Evolutionary conservation across 2,888 invertebrate genomes (phyloP), one percentile per base, ranked within the genome.

Genomic region (Leptinotarsa haldemani): DNA sequence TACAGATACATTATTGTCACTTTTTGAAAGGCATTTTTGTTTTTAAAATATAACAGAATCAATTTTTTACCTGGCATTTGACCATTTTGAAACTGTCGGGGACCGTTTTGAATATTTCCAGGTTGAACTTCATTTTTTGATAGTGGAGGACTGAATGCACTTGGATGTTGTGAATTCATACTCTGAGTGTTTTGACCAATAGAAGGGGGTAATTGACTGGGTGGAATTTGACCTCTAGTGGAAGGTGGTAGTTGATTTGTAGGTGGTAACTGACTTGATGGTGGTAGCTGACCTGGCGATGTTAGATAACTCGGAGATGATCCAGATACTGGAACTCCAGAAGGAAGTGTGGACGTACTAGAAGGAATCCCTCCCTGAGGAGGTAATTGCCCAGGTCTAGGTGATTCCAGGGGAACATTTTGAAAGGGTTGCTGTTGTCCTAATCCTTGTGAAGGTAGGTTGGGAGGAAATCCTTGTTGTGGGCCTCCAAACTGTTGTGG

Each of bases 401-500:
- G 65, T 13, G 79, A 76, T 7, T 75, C 78, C 30, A 79, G 65
- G 22, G 79, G 75, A 47, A 78, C 67, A 73, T 71, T 78, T 71
- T 78, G 80, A 65, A 77, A 77, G 53, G 47, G 73, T 16, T 70
- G 52, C 61, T 64, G 74, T 13, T 70, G 52, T 46, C 66, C 63
- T 58, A 50, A 52, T 30, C 71, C 73, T 48, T 76, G 75, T 58
- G 75, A 74, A 46, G 73, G 40, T 30, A 58, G 74, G 61, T 58
- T 75, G n/a, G 75, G 58, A 18, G 72, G 82, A 79, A 81, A 83
- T 68, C 75, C 79, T 70, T 81, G 79, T 22, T 74, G 79, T 22
- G 80, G 77, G 22, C 70, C 76, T 50, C 80, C 81, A 74, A 74
- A 78, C 68, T 78, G 83, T 73, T 85, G 85, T 70, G 84, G 87